A percentile compares a stretch with the other conserved stretches of the same genome.
phyloP scores from a whole-genome alignment of 2,888 invertebrate species.

The Vandiemenella viatica region DNA sequence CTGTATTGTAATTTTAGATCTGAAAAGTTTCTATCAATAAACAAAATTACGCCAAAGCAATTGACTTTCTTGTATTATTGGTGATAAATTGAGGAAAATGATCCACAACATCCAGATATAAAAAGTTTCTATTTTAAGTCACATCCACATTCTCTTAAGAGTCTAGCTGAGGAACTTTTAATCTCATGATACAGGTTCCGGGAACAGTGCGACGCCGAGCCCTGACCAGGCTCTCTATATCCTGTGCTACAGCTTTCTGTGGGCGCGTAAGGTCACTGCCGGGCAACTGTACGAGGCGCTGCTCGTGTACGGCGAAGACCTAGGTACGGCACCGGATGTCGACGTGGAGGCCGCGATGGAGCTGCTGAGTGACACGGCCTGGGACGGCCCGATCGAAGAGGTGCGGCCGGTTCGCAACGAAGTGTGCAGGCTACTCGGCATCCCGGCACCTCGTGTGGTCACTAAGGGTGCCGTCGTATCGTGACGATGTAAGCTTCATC shows the following conservation, averaged over 20 bases:
- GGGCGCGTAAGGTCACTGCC: conserved; percentile 67
- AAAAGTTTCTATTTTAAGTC: too few species aligned
- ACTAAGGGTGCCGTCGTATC: too few species aligned
- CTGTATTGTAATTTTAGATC: too few species aligned
- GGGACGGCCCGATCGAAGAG: conserved; percentile 58
- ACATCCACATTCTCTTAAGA: neutral
- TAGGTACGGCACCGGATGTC: conserved; percentile 47
- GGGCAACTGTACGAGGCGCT: conserved; percentile 67
- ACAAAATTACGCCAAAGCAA: too few species aligned
- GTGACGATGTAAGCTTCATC: too few species aligned
- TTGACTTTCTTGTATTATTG: too few species aligned
- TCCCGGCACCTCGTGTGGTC: conserved; percentile 42
- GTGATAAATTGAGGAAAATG: too few species aligned
- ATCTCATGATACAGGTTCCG: conserved; percentile 48
- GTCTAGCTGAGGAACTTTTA: neutral
- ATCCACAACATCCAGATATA: too few species aligned
- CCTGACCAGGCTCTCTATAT: conserved; percentile 62
- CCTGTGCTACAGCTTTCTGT: conserved; percentile 68
- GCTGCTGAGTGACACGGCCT: conserved; percentile 62
- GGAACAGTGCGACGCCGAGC: conserved; percentile 48
- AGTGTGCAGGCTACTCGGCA: conserved; percentile 60
- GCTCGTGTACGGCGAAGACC: conserved; percentile 59
- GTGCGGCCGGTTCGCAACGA: conserved; percentile 66
- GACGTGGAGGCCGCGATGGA: conserved; percentile 56
- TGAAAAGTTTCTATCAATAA: too few species aligned